Percentiles rank a stretch among this genome's conserved stretches.
Conservation (phyloP, 2,113 vertebrate genomes). For the Otis tarda region DNA sequence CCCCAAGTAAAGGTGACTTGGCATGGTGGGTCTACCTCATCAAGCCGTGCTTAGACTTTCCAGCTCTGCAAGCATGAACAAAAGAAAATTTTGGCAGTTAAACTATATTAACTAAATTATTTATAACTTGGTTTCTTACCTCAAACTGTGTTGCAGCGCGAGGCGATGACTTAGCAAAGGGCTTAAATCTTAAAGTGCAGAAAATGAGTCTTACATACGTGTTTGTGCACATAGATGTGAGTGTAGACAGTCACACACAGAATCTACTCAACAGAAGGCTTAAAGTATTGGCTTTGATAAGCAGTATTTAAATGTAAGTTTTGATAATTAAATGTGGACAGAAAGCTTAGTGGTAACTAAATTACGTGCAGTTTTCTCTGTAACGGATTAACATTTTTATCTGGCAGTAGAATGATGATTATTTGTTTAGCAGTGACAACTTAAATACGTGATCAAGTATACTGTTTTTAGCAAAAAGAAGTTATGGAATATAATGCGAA, state of each 20-base stretch:
- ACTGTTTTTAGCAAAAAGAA: background rate
- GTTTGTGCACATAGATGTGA: background rate
- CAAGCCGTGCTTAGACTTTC: background rate
- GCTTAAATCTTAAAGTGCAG: background rate
- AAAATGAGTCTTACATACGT: background rate
- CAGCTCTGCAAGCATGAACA: background rate
- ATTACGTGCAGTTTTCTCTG: background rate
- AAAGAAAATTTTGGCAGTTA: background rate
- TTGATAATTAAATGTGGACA: background rate
- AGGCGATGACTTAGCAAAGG: background rate
- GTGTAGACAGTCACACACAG: background rate
- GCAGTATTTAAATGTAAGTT: background rate
- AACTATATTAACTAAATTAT: background rate
- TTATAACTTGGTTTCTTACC: background rate
- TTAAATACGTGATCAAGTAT: background rate
- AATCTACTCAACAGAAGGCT: background rate
- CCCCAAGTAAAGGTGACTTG: background rate
- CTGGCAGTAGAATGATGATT: background rate
- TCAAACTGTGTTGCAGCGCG: background rate
- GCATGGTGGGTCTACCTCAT: background rate
- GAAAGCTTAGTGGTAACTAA: background rate
- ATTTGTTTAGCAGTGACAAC: background rate
- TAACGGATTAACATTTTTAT: background rate
- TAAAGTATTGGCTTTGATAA: background rate
- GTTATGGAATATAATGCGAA: background rate